Percentiles rank a stretch among this genome's conserved stretches.
Evolutionary conservation across 2,797 vertebrate species (phyloP).

Genomic region (Pelodytes ibericus): DNA sequence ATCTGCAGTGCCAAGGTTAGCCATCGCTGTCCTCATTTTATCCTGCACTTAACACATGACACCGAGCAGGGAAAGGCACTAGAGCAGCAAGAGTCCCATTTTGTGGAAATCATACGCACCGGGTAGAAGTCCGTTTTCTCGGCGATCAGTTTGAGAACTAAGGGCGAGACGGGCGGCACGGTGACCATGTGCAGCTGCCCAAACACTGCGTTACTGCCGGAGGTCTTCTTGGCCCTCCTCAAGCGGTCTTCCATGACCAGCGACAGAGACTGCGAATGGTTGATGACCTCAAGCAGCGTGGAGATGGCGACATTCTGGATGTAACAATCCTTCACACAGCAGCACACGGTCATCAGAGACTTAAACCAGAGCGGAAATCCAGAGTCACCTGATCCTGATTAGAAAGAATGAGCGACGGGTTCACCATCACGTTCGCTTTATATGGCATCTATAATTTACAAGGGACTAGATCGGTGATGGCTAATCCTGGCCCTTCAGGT

Average conservation of each 20-base stretch:
- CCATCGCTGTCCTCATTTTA: no score
- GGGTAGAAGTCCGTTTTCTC: conserved; percentile 92
- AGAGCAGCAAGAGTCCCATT: no score
- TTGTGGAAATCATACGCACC: conserved; percentile 66
- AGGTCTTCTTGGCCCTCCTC: conserved; percentile 82
- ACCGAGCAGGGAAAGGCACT: no score
- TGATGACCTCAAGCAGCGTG: conserved; percentile 89
- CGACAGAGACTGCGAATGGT: conserved; percentile 93
- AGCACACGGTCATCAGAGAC: conserved; percentile 90
- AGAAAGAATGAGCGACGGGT: no score
- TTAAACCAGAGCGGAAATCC: conserved; percentile 86
- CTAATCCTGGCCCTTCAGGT: no score
- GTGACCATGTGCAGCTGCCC: conserved; percentile 95
- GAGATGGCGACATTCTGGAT: conserved; percentile 90
- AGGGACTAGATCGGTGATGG: no score
- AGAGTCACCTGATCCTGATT: conserved; percentile 69
- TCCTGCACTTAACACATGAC: no score
- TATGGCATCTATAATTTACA: no score
- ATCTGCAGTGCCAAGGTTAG: no score
- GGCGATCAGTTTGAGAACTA: conserved; percentile 79
- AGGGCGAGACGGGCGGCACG: conserved; percentile 85
- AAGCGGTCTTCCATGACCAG: conserved; percentile 94
- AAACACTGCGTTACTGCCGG: conserved; percentile 81
- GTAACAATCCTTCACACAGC: conserved; percentile 85
- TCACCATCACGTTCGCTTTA: no score